Conservation (phyloP, 2,797 vertebrate genomes). For the Morelia viridis region DNA sequence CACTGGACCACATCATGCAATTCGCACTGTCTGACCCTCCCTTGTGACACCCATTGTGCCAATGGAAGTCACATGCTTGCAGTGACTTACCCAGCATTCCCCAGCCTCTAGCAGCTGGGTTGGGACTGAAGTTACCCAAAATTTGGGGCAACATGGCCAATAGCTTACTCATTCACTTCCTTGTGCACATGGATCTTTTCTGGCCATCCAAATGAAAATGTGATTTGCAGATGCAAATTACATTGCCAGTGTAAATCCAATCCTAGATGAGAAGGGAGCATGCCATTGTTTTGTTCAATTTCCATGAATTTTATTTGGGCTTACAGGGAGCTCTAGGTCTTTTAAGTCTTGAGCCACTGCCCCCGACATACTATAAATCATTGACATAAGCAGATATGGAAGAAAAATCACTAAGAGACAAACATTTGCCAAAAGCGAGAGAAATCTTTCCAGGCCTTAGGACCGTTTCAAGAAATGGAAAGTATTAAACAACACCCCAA, state of each 20-base stretch:
- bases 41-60: background rate
- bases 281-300: slow-evolving; percentile 22
- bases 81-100: background rate
- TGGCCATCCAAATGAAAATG: background rate
- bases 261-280: background rate
- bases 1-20: background rate
- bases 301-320: background rate
- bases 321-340: slow-evolving; percentile 6
- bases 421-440: slow-evolving; percentile 34
- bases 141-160: background rate
- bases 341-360: slow-evolving; percentile 18
- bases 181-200: background rate
- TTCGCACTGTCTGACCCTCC: background rate
- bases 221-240: background rate
- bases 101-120: background rate
- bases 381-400: slow-evolving; percentile 29
- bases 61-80: background rate
- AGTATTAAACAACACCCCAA: slow-evolving; percentile 38
- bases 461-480: slow-evolving; percentile 16
- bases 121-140: background rate
- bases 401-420: slow-evolving; percentile 30
- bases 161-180: background rate
- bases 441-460: slow-evolving; percentile 33
- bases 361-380: slow-evolving; percentile 15
- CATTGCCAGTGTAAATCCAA: background rate